Base-by-base conservation (phyloP, 2,797 vertebrate genomes). In the Lates japonicus region DNA sequence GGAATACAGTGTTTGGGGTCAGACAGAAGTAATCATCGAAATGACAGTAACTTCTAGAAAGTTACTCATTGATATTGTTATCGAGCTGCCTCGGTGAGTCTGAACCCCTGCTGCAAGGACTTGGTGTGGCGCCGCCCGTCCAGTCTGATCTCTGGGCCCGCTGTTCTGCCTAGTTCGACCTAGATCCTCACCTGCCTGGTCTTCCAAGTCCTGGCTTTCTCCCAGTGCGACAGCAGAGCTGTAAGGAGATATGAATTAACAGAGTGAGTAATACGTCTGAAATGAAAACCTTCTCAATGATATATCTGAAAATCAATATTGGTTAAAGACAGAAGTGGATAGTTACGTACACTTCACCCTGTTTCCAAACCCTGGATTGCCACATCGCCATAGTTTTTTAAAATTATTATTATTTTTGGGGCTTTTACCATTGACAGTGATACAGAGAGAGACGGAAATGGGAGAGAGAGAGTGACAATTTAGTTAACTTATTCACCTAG, bases 81-180 rank as follows among this genome's bases (percentile, higher is more conserved):
- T 22, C 16, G n/a, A n/a, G n/a, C n/a, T n/a, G n/a, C n/a, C n/a
- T n/a, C 86, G 99, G 98, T 99, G 98, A 98, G 98, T 95, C 95
- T 99, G 92, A 99, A 99, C 86, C 96, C 97, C 1, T 97, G 98
- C 7, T 99, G 98, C 97, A 97, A 96, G 87, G 97, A 98, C 73
- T 96, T 99, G 62, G 97, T 98, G 70, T 84, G 96, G 2, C 96
- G 82, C 9, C 95, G 96, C 35, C 98, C 98, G 0, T 97, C 97
- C 19, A 96, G 98, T 63, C 97, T 99, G 74, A 97, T 99, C 93
- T 99, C 98, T 0, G 96, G 93, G n/a, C 63, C 95, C 96, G 7
- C 96, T 99, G 68, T 96, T 99, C 71, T 96, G 91, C 91, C 99
- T 98, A 0, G 97, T 99, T 81, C 99, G 60, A 96, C 96, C 79